Evolutionary conservation across 2,888 invertebrate species (phyloP), one percentile per base, ranked within the genome.

Genomic region (Axea sp.): DNA sequence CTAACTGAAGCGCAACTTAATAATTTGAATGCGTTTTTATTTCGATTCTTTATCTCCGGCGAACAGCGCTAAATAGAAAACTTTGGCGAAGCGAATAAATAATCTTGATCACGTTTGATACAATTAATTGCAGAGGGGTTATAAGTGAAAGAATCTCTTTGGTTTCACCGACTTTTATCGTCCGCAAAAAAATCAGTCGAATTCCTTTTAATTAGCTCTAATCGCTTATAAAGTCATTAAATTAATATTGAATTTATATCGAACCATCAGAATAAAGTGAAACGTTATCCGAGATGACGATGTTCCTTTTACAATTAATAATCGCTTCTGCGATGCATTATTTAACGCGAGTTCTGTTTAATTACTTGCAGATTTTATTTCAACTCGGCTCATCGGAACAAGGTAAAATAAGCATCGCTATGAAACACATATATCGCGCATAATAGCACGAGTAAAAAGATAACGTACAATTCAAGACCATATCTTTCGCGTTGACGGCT

Each of bases 401-500:
- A 37, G 33, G 37, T 17, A 12, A 45, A 37, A 47, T 41, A 45
- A 35, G n/a, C 37, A 26, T 22, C 43, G 9, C 35, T 9, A 5
- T 8, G 9, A 1, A 26, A 8, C 7, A 39, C 19, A 43, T 26
- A 47, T 39, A 39, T 37, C 26, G 35, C 39, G 14, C 26, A 19
- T 57, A 47, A 57, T 57, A 30, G 31, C 24, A 49, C 17, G 30
- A 31, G 24, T 37, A 57, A 47, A 45, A 51, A 49, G 67, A 68
- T 59, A 68, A 43, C 57, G 41, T 43, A 68, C 59, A 35, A 51
- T 59, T 68, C 59, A 68, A 60, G 60, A 69, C 49, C 69, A 62
- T 69, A 69, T 55, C 43, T 69, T 69, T 62, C 8, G 30, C 33
- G 60, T 39, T 62, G 69, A 69, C 69, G 69, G 69, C 69, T 69